These are phyloP conservation scores for Ptychadena robeensis DNA, from an alignment of 2,797 vertebrate species.

Conservation along the genomic window DNA sequence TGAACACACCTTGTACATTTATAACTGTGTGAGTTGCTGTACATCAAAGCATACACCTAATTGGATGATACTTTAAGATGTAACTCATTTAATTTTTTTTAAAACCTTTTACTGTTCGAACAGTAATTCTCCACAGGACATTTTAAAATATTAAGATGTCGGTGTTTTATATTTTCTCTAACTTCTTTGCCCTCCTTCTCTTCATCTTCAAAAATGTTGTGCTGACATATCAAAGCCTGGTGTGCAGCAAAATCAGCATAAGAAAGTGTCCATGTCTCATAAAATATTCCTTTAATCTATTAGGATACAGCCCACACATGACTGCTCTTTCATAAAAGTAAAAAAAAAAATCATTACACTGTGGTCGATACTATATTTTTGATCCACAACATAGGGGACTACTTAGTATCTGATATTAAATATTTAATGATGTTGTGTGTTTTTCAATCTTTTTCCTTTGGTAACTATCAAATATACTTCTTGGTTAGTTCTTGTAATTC, in stretches of 20 bases:
- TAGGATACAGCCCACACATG: neutral
- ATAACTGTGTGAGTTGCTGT: neutral
- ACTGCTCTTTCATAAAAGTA: conserved; percentile 5
- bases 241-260: conserved; percentile 25
- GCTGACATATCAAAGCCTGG: conserved; percentile 67
- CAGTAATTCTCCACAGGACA: neutral
- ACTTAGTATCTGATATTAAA: conserved; percentile 8
- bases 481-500: neutral
- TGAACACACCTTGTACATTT: no score
- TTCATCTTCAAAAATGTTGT: conserved; percentile 64
- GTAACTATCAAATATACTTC: neutral
- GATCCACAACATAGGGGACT: neutral
- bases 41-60: neutral
- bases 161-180: conserved; percentile 1
- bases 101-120: neutral
- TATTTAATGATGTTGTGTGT: conserved; percentile 27
- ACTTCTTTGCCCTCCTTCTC: conserved; percentile 12
- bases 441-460: neutral
- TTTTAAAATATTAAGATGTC: conserved; percentile 9
- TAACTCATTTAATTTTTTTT: neutral
- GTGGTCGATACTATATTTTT: conserved; percentile 33
- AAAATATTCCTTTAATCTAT: conserved; percentile 38
- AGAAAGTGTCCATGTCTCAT: neutral
- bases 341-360: conserved; percentile 35
- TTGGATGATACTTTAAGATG: neutral